phyloP scores from a whole-genome alignment of 2,113 vertebrate genomes.

The Daubentonia madagascariensis region DNA sequence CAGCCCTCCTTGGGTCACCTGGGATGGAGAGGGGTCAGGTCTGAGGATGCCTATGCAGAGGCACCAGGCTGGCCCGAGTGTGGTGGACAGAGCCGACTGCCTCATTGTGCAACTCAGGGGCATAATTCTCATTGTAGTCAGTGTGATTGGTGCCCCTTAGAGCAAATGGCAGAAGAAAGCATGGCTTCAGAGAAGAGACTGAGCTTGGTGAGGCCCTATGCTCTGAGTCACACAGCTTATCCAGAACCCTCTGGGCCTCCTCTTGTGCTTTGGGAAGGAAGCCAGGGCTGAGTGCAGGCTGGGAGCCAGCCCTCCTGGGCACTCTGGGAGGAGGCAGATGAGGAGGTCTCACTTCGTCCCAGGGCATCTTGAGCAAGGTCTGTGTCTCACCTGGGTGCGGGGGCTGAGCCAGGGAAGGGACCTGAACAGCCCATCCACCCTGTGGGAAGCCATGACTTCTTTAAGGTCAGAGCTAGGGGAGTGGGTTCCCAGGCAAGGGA shows the following conservation, averaged over 20 bases:
- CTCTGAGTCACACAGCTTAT: constrained; percentile 48
- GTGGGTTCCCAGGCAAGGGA: constrained; percentile 57
- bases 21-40: background rate
- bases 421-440: background rate
- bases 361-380: constrained; percentile 60
- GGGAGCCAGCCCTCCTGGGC: background rate
- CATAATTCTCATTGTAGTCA: background rate
- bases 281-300: background rate
- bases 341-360: background rate
- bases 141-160: background rate
- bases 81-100: background rate
- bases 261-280: constrained; percentile 2
- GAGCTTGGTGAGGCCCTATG: background rate
- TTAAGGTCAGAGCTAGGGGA: constrained; percentile 31
- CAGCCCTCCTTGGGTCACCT: background rate
- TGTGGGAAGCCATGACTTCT: constrained; percentile 51
- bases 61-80: background rate
- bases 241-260: constrained; percentile 32
- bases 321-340: background rate
- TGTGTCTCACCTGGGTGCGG: constrained; percentile 60
- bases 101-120: background rate
- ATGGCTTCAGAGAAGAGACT: background rate
- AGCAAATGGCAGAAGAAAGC: background rate
- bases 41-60: background rate
- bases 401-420: background rate